Evolutionary conservation across 2,797 vertebrate genomes (phyloP), one percentile per base, ranked within the genome.

Genomic region (Dendrocincla tyrannina): DNA sequence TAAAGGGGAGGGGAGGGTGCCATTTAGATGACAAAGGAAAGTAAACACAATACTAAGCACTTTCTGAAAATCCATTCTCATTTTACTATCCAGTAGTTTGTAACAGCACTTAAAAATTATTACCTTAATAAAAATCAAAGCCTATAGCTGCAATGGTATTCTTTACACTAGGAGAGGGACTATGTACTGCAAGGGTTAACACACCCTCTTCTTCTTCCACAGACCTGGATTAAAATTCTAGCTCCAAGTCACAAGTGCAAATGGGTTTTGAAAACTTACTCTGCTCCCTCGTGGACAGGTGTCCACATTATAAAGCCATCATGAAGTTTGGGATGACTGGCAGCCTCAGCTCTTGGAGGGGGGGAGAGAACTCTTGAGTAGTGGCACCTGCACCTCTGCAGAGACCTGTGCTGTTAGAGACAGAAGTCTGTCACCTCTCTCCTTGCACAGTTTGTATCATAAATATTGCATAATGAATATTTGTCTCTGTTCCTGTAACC

Each of bases 11-110:
- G 42, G 42, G 19, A 10, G 9, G 42, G 42, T 70, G 19, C 1
- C 17, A 62, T 93, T 96, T 80, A 77, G 6, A 52, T 64, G 37
- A 30, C 73, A 60, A 89, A 91, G 37, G 19, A 82, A 73, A 74
- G n/a, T n/a, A 53, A 82, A 86, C 62, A 82, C 30, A 60, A 14
- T 70, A 59, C 52, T 78, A 90, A 86, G 12, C 18, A 46, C 32
- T 53, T 93, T 77, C 63, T 62, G 92, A 94, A 97, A 93, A 60
- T 53, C 52, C 79, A 64, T 80, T 35, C 35, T 33, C 60, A 13
- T 77, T 94, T 88, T 33, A 49, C 73, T 85, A 50, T 35, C 20
- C 63, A 17, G 39, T 37, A 68, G 28, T 92, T 94, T 37, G 13
- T 72, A 95, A 78, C 53, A 89, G 15, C 76, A 58, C 44, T 90